phyloP scores from a whole-genome alignment of 2,113 vertebrate genomes.

The Apeltes quadracus region DNA sequence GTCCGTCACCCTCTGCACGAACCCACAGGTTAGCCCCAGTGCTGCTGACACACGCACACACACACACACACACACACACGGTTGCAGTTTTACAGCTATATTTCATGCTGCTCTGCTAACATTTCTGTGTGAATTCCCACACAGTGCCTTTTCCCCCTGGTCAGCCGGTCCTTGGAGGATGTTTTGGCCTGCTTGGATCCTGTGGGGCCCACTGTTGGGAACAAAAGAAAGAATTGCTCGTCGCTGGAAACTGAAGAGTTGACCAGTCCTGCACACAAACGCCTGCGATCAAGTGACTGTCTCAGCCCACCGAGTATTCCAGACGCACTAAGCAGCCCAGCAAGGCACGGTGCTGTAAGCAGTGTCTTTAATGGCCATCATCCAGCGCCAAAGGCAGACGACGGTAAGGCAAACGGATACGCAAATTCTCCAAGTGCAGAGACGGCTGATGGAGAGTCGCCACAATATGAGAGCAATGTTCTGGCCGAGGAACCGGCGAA shows the following conservation, averaged over 20 bases:
- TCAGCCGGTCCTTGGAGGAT: constrained; percentile 85
- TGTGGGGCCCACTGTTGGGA: constrained; percentile 56
- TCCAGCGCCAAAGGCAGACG: neutral
- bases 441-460: neutral
- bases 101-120: neutral
- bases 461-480: neutral
- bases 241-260: constrained; percentile 44
- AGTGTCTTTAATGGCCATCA: constrained; percentile 10
- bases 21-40: constrained; percentile 83
- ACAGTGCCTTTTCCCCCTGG: constrained; percentile 95
- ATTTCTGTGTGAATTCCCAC: constrained; percentile 12
- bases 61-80: neutral
- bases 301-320: neutral
- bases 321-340: neutral
- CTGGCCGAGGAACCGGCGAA: neutral
- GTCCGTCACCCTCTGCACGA: constrained; percentile 89
- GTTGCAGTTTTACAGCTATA: too few relatives aligned
- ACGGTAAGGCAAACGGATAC: constrained; percentile 22
- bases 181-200: constrained; percentile 78
- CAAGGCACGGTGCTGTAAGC: neutral
- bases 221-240: constrained; percentile 79
- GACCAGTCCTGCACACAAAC: constrained; percentile 67
- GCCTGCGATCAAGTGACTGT: constrained; percentile 49
- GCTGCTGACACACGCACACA: neutral
- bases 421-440: neutral